Evolutionary conservation across 2,113 vertebrate genomes (phyloP), one percentile per base, ranked within the genome.

Genomic region (Progne subis): DNA sequence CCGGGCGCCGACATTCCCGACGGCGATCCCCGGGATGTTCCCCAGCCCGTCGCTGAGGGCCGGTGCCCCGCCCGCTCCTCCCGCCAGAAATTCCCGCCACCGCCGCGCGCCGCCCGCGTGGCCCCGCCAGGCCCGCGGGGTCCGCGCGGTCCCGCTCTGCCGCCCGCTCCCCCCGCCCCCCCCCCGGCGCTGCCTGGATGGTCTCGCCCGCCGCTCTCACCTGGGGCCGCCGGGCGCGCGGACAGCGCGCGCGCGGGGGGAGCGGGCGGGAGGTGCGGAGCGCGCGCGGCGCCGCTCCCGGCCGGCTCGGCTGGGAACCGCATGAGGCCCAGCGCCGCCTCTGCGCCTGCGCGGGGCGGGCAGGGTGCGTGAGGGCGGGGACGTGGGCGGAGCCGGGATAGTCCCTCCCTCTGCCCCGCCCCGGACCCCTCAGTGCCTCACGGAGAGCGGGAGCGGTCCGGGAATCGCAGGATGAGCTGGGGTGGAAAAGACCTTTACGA

Each of bases 381-480:
- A 20, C 34, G 57, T 5, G 34, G 21, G 5, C 59, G 3, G 18
- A 8, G 4, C 14, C 0, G 11, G 7, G 2, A 5, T 18, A 13
- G 47, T 31, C 31, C 76, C 50, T 32, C 64, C 43, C 52, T 2
- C 24, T 0, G 16, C 6, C 14, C 34, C 44, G 37, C 37, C 55
- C n/a, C 14, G 2, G 4, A 13, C 18, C 28, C n/a, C n/a, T 56
- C n/a, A 20, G 52, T 9, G 41, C 41, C 77, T 57, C 26, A 20
- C 5, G 28, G 78, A 3, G 25, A 0, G 12, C 12, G 26, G 26
- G 34, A 5, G 31, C 9, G 23, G 2, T 0, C 1, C 0, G 0
- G 2, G 10, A 2, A 3, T 13, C 2, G 16, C 8, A 0, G 28
- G 1, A 4, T n/a, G 52, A 11, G 0, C 12, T 25, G 1, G 3